Percentiles rank a stretch among this genome's conserved stretches.
phyloP scores from a whole-genome alignment of 2,113 vertebrate genomes.

The Triplophysa tibetana region DNA sequence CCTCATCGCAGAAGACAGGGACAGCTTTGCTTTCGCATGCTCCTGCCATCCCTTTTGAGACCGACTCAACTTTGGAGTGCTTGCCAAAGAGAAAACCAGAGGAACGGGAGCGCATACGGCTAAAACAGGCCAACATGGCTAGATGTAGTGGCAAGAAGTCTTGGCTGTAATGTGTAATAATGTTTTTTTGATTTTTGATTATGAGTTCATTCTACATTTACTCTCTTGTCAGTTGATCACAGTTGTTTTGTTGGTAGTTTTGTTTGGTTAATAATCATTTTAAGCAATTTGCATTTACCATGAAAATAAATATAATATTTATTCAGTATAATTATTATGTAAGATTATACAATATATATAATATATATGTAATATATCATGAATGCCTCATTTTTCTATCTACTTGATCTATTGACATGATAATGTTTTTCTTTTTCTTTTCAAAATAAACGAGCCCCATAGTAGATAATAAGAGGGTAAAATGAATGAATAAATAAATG shows the following conservation, averaged over 20 bases:
- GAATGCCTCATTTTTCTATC: background rate
- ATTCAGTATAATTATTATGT: background rate
- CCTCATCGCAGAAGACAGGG: constrained; percentile 47
- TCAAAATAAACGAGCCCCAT: background rate
- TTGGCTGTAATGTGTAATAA: constrained; percentile 60
- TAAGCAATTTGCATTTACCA: background rate
- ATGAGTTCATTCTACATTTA: no score
- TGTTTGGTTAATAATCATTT: background rate
- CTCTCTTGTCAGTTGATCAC: background rate
- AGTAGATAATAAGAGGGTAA: background rate
- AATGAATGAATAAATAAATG: background rate
- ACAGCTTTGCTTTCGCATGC: constrained; percentile 47
- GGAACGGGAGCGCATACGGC: constrained; percentile 60
- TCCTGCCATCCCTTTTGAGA: constrained; percentile 64
- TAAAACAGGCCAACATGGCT: constrained; percentile 53
- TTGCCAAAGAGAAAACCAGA: constrained; percentile 57
- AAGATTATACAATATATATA: no score
- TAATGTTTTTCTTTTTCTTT: background rate
- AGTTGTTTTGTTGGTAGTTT: background rate
- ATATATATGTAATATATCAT: background rate
- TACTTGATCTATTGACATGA: background rate
- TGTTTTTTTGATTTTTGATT: background rate
- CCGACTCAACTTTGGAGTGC: constrained; percentile 64
- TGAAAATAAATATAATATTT: background rate
- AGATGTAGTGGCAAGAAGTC: constrained; percentile 63